These are phyloP conservation scores for Brachyrhaphis roseni DNA, from an alignment of 2,797 vertebrate species.

Conservation along the genomic window DNA sequence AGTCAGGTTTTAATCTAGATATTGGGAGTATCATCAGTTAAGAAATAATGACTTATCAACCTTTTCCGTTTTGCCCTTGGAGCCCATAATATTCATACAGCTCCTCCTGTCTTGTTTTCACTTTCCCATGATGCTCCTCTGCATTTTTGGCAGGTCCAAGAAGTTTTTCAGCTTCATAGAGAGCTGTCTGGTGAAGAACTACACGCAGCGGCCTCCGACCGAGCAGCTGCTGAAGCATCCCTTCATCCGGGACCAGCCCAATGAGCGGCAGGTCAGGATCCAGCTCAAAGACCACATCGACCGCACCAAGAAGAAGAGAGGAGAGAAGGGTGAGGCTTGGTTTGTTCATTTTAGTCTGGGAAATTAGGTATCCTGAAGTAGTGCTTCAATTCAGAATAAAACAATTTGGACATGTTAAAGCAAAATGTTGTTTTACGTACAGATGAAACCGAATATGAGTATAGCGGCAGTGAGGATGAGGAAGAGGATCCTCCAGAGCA, in stretches of 20 bases:
- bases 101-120: not conserved
- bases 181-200: constrained; percentile 97
- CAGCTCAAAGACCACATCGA: constrained; percentile 99
- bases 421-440: not conserved
- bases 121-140: not conserved
- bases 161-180: constrained; percentile 99
- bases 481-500: constrained; percentile 88
- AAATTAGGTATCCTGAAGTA: not conserved
- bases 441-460: constrained; percentile 93
- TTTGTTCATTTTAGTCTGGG: not conserved
- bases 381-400: no score
- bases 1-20: not conserved
- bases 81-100: not conserved
- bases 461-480: constrained; percentile 92
- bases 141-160: constrained; percentile 87
- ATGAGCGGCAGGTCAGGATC: constrained; percentile 97
- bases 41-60: not conserved
- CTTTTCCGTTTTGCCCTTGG: not conserved
- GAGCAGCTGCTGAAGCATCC: constrained; percentile 97
- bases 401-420: no score
- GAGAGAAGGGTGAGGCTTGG: constrained; percentile 89
- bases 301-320: constrained; percentile 97
- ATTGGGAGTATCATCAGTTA: not conserved
- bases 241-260: constrained; percentile 98
- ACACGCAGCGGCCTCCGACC: constrained; percentile 94